A percentile compares a stretch with the other conserved stretches of the same genome.
These are phyloP conservation scores for Jaculus jaculus DNA, from an alignment of 2,113 vertebrate species.

Conservation along the genomic window DNA sequence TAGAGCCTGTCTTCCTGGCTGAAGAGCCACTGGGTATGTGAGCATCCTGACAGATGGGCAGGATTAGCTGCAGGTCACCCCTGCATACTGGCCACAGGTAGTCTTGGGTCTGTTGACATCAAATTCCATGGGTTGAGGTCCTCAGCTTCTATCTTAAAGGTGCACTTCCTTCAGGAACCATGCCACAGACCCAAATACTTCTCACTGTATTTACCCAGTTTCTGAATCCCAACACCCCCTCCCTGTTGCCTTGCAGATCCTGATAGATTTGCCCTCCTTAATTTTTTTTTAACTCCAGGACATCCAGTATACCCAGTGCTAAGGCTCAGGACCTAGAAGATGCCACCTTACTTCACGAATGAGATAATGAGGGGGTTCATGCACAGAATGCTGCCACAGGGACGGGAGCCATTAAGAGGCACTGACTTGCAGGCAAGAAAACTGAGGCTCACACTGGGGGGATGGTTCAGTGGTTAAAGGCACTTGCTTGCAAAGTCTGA, in stretches of 20 bases:
- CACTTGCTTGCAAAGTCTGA: too few species aligned
- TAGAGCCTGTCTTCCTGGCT: accelerated
- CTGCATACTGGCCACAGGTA: too few species aligned
- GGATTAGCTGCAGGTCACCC: too few species aligned
- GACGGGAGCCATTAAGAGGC: too few species aligned
- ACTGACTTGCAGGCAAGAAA: not conserved
- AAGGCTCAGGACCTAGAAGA: not conserved
- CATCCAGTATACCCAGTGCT: not conserved
- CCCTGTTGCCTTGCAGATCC: not conserved
- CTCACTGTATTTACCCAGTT: too few species aligned
- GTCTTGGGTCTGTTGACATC: not conserved
- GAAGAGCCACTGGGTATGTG: not conserved
- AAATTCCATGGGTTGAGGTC: accelerated
- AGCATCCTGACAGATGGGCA: not conserved
- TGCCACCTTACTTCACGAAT: too few species aligned
- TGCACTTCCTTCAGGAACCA: not conserved
- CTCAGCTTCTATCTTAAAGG: not conserved
- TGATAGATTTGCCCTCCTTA: not conserved
- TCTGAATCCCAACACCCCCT: accelerated
- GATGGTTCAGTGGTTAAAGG: too few species aligned
- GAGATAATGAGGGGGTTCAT: too few species aligned
- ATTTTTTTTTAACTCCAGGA: not conserved
- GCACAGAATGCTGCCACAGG: too few species aligned
- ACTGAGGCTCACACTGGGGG: too few species aligned
- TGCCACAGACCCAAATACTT: not conserved